Percentiles rank a stretch among this genome's conserved stretches.
These are phyloP conservation scores for Erynnis tages DNA, from an alignment of 2,888 invertebrate genomes.

Conservation along the genomic window DNA sequence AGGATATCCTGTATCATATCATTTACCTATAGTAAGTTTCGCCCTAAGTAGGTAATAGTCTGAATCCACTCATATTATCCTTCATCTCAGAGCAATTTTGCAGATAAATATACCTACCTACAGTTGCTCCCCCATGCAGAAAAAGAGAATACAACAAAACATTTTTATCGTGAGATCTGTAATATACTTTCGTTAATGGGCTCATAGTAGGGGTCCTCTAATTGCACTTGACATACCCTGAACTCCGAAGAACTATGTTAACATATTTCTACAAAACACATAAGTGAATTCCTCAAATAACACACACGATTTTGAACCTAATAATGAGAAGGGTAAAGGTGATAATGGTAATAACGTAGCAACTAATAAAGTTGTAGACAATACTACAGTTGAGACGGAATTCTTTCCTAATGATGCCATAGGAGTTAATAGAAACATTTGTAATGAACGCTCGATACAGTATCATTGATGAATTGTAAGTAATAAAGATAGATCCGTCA, in stretches of 20 bases:
- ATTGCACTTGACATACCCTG: conserved; percentile 44
- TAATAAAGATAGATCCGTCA: conserved; percentile 24
- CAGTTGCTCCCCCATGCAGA: conserved; percentile 12
- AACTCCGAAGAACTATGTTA: conserved; percentile 43
- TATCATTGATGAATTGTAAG: conserved; percentile 25
- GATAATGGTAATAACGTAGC: background rate
- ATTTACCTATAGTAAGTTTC: no score
- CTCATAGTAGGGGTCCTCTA: conserved; percentile 30
- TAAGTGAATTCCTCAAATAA: background rate
- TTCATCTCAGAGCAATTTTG: background rate
- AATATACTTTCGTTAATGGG: conserved; percentile 22
- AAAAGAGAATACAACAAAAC: conserved; percentile 17
- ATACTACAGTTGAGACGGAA: conserved; percentile 26
- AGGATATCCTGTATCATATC: no score
- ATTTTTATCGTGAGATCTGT: conserved; percentile 16
- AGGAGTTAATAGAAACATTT: conserved; percentile 33
- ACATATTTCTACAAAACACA: conserved; percentile 10
- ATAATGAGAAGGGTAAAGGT: conserved; percentile 1
- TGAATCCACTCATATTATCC: no score
- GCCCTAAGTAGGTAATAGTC: no score
- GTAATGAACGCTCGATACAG: conserved; percentile 28
- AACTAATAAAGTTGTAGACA: conserved; percentile 16
- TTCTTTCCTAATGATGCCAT: conserved; percentile 37
- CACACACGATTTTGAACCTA: conserved; percentile 25
- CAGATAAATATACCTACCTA: conserved; percentile 1